These are phyloP conservation scores for Corvus cornix DNA, from an alignment of 2,113 vertebrate genomes.

Conservation along the genomic window DNA sequence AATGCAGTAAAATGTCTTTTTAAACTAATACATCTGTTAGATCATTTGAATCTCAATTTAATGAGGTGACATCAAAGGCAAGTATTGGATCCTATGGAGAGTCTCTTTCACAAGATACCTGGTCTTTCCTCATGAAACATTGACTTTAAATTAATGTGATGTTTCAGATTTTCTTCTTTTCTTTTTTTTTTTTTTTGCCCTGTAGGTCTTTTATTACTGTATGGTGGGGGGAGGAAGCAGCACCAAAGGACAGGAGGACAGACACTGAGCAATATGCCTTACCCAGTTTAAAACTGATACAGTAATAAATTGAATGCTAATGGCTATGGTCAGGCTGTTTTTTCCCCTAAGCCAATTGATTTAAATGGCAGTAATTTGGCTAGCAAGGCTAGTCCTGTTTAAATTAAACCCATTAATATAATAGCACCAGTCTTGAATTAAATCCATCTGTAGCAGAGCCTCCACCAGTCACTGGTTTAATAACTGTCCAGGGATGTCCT, in stretches of 20 bases:
- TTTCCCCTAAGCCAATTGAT: constrained; percentile 83
- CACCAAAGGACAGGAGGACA: constrained; percentile 69
- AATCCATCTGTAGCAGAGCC: constrained; percentile 72
- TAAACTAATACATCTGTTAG: constrained; percentile 84
- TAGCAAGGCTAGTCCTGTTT: constrained; percentile 79
- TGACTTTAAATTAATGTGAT: constrained; percentile 76
- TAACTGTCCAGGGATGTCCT: constrained; percentile 72
- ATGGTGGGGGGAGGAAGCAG: constrained; percentile 3
- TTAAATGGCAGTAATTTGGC: constrained; percentile 86
- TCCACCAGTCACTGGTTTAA: constrained; percentile 75
- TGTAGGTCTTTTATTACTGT: constrained; percentile 64
- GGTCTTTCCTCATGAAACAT: constrained; percentile 72
- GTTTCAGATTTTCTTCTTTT: constrained; percentile 24
- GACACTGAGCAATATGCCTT: constrained; percentile 71
- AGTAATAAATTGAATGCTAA: constrained; percentile 84
- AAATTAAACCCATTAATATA: constrained; percentile 88
- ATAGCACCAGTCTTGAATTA: constrained; percentile 77
- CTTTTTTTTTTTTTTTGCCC: neutral
- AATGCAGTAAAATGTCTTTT: constrained; percentile 77
- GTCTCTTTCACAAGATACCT: constrained; percentile 67
- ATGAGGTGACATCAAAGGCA: constrained; percentile 81
- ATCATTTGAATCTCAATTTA: constrained; percentile 82
- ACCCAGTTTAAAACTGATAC: constrained; percentile 74
- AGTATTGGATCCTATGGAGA: constrained; percentile 56
- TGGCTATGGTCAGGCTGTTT: constrained; percentile 77